Evolutionary conservation across 2,888 invertebrate genomes (phyloP).

Genomic region (Omphaloscelis lunosa): DNA sequence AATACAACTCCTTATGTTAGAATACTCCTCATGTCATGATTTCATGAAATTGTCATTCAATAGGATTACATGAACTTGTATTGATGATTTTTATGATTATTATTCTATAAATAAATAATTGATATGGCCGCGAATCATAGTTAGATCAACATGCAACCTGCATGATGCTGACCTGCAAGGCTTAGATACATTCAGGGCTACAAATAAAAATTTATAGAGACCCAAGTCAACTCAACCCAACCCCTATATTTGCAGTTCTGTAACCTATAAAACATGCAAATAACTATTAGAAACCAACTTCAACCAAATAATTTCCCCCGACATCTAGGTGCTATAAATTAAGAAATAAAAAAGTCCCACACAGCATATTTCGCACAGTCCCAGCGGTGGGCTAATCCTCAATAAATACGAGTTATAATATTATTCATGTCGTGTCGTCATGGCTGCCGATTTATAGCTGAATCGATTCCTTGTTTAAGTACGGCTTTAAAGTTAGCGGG

Average conservation of each 20-base stretch:
- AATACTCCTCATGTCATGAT: too few relatives aligned
- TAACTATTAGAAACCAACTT: conserved; percentile 38
- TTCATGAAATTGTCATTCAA: too few relatives aligned
- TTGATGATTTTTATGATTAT: too few relatives aligned
- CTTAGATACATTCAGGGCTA: not conserved
- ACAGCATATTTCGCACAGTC: conserved; percentile 62
- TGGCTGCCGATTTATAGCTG: conserved; percentile 83
- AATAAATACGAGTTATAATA: conserved; percentile 85
- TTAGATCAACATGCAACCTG: too few relatives aligned
- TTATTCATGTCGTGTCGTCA: conserved; percentile 85
- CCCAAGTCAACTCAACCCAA: not conserved
- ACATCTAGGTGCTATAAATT: conserved; percentile 67
- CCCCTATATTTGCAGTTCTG: not conserved
- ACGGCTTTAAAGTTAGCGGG: conserved; percentile 70
- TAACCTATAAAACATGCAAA: conserved; percentile 41
- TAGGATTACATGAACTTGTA: too few relatives aligned
- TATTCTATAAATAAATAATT: too few relatives aligned
- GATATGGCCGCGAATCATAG: too few relatives aligned
- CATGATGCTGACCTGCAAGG: not conserved
- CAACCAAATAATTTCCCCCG: conserved; percentile 29
- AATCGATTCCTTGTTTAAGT: conserved; percentile 81
- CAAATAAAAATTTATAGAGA: not conserved
- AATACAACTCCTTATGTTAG: too few relatives aligned
- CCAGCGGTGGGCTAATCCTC: conserved; percentile 76
- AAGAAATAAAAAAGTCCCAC: conserved; percentile 67